A percentile compares a stretch with the other conserved stretches of the same genome.
Conservation (phyloP, 2,888 invertebrate species). For the Cephus nigrinus region DNA sequence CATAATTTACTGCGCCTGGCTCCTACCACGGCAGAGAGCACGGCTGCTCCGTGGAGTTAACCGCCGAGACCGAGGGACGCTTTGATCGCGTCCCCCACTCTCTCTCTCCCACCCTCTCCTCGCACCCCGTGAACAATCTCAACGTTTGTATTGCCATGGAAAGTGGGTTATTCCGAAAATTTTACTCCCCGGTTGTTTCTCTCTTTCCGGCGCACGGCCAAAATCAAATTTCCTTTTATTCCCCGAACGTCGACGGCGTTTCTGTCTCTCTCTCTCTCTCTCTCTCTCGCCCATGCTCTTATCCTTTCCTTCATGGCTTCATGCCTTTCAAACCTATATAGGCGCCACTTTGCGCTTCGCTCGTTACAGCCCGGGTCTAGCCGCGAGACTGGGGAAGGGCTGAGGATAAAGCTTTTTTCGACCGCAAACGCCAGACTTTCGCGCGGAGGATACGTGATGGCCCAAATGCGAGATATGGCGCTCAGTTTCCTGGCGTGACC, state of each 20-base stretch:
- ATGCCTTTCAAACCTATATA: too few species aligned
- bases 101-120: background rate
- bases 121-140: constrained; percentile 21
- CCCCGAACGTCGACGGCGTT: too few species aligned
- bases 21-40: constrained; percentile 26
- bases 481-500: too few species aligned
- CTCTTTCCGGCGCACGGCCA: constrained; percentile 9
- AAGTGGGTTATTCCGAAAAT: constrained; percentile 39
- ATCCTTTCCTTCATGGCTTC: too few species aligned
- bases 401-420: background rate
- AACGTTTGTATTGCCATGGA: constrained; percentile 43
- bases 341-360: background rate
- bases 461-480: too few species aligned
- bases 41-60: constrained; percentile 38
- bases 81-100: constrained; percentile 39
- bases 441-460: too few species aligned
- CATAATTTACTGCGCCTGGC: constrained; percentile 55
- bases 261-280: background rate
- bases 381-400: constrained; percentile 6
- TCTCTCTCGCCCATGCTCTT: too few species aligned
- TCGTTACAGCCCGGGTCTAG: background rate
- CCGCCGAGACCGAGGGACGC: constrained; percentile 38
- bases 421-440: too few species aligned
- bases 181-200: constrained; percentile 15
- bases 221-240: constrained; percentile 8